A percentile compares a stretch with the other conserved stretches of the same genome.
phyloP scores from a whole-genome alignment of 2,888 invertebrate genomes.

The Gastracanthus pulcherrimus region DNA sequence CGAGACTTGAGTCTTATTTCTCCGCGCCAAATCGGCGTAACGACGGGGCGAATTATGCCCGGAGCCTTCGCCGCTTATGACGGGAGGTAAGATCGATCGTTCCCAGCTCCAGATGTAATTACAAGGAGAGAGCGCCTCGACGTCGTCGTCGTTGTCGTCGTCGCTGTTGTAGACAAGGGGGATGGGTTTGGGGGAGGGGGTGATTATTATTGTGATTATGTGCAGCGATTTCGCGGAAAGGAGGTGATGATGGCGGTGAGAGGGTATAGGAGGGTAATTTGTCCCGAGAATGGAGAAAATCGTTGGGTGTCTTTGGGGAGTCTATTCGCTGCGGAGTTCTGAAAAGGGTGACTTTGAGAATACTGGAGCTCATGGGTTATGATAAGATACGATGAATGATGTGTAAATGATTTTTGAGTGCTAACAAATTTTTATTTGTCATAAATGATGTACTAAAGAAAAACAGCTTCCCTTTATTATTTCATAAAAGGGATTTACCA shows the following conservation, averaged over 20 bases:
- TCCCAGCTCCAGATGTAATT: constrained; percentile 26
- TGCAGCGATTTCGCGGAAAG: neutral
- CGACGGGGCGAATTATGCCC: constrained; percentile 29
- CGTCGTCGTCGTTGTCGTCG: too few species aligned
- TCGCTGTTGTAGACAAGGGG: neutral
- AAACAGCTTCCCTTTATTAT: too few species aligned
- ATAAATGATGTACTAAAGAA: too few species aligned
- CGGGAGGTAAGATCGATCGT: constrained; percentile 6
- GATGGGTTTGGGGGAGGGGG: too few species aligned
- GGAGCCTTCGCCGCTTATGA: neutral
- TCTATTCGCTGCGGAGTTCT: neutral
- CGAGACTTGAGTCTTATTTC: constrained; percentile 11
- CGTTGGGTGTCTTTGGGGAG: neutral
- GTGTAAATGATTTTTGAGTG: too few species aligned
- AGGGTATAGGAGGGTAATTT: neutral
- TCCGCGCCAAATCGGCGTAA: constrained; percentile 16
- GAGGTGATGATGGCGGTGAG: too few species aligned
- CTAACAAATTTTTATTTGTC: too few species aligned
- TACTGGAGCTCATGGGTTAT: neutral
- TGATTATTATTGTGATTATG: constrained; percentile 23
- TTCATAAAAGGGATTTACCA: too few species aligned
- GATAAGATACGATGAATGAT: too few species aligned
- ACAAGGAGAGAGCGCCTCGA: neutral
- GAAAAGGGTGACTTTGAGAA: neutral
- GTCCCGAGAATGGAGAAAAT: neutral